Evolutionary conservation across 2,888 invertebrate genomes (phyloP).

Genomic region (Clepsis dumicolana): DNA sequence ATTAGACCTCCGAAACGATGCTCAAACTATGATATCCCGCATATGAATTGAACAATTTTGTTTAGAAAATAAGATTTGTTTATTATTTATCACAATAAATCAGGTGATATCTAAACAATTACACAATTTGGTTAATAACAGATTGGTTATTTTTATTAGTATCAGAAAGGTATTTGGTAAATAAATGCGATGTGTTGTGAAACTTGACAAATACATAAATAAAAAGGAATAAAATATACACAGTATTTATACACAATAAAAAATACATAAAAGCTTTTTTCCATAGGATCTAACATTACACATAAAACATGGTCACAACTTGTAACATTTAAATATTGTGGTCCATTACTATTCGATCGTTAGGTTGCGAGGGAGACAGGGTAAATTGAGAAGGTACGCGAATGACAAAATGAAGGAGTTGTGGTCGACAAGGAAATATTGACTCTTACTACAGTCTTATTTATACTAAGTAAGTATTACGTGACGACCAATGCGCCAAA

Average conservation of each 20-base stretch:
- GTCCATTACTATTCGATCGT: conserved; percentile 18
- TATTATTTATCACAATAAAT: conserved; percentile 38
- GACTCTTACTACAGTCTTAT: conserved; percentile 29
- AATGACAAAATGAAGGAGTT: conserved; percentile 8
- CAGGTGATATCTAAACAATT: conserved; percentile 12
- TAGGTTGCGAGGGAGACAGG: background rate
- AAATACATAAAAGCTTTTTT: conserved; percentile 53
- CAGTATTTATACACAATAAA: conserved; percentile 40
- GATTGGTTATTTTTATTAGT: background rate
- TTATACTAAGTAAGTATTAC: conserved; percentile 27
- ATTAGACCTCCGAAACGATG: conserved; percentile 23
- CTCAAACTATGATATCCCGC: conserved; percentile 15
- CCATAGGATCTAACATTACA: conserved; percentile 53
- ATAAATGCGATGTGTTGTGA: conserved; percentile 65
- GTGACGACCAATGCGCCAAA: conserved; percentile 9
- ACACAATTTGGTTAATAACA: background rate
- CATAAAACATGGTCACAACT: conserved; percentile 41
- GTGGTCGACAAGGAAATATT: conserved; percentile 17
- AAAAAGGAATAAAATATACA: conserved; percentile 47
- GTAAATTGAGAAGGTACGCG: conserved; percentile 14
- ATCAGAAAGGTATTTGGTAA: conserved; percentile 49
- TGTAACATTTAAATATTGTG: conserved; percentile 29
- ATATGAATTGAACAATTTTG: conserved; percentile 11
- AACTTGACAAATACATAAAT: conserved; percentile 54
- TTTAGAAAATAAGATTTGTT: conserved; percentile 36